Conservation (phyloP, 1,140 invertebrate species). For the Schlechtendalia chinensis region DNA sequence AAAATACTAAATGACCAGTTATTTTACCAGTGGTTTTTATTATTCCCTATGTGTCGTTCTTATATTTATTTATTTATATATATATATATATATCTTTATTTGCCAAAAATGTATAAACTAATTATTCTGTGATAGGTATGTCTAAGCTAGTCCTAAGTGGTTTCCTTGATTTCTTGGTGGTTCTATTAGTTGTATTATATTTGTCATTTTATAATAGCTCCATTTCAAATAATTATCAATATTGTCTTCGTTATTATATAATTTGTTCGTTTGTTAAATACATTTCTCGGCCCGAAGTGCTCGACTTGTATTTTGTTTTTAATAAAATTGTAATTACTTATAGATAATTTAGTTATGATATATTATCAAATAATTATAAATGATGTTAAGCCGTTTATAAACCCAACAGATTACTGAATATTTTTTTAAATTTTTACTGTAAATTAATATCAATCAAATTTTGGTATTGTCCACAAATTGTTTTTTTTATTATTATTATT, state of each 20-base stretch:
- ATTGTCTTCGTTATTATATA: constrained; percentile 37
- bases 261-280: constrained; percentile 20
- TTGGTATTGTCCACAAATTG: too few species aligned
- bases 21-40: too few species aligned
- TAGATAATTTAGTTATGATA: constrained; percentile 14
- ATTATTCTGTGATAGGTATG: constrained; percentile 47
- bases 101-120: constrained; percentile 38
- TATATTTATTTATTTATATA: background rate
- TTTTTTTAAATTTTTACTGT: too few species aligned
- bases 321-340: background rate
- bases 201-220: constrained; percentile 13
- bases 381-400: background rate
- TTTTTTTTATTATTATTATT: too few species aligned
- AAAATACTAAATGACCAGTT: background rate
- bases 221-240: constrained; percentile 25
- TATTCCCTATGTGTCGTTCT: constrained; percentile 15
- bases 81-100: background rate
- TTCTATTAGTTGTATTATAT: constrained; percentile 33
- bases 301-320: background rate
- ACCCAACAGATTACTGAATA: too few species aligned
- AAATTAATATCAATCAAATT: too few species aligned
- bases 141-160: constrained; percentile 36
- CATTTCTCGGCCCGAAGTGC: background rate
- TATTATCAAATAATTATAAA: background rate
- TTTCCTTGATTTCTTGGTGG: constrained; percentile 40